Conservation (phyloP, 2,113 vertebrate genomes). For the Hystrix brachyura region DNA sequence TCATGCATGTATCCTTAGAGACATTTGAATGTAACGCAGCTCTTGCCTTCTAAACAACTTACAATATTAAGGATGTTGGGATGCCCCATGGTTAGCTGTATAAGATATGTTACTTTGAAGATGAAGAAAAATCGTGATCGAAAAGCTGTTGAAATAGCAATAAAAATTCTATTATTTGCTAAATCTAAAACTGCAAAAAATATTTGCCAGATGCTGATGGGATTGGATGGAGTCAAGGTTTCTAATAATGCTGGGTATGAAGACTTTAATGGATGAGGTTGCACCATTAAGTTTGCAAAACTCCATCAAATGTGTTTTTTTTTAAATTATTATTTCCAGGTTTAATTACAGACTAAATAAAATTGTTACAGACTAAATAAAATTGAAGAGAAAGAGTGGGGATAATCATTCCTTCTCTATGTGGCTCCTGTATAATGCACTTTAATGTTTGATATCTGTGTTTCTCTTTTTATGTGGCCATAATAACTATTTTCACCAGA, state of each 20-base stretch:
- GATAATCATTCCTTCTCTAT: background rate
- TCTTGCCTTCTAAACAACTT: background rate
- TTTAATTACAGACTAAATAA: background rate
- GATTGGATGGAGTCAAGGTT: background rate
- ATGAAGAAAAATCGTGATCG: background rate
- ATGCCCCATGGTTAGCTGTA: fast-evolving
- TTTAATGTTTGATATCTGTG: background rate
- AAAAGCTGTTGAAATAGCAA: background rate
- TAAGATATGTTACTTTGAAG: background rate
- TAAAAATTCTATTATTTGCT: background rate
- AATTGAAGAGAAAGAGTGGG: background rate
- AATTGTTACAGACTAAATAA: background rate
- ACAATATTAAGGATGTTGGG: background rate
- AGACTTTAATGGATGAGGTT: background rate
- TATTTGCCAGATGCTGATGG: background rate
- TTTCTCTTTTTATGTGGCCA: background rate
- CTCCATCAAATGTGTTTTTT: background rate
- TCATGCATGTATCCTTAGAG: background rate
- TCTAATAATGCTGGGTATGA: background rate
- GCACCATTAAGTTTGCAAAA: background rate
- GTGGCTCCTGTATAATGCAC: background rate
- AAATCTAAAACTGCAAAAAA: background rate
- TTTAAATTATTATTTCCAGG: background rate
- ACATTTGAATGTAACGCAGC: background rate
- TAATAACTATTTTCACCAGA: background rate